Evolutionary conservation across 2,888 invertebrate species (phyloP).

Genomic region (Agrochola circellaris): DNA sequence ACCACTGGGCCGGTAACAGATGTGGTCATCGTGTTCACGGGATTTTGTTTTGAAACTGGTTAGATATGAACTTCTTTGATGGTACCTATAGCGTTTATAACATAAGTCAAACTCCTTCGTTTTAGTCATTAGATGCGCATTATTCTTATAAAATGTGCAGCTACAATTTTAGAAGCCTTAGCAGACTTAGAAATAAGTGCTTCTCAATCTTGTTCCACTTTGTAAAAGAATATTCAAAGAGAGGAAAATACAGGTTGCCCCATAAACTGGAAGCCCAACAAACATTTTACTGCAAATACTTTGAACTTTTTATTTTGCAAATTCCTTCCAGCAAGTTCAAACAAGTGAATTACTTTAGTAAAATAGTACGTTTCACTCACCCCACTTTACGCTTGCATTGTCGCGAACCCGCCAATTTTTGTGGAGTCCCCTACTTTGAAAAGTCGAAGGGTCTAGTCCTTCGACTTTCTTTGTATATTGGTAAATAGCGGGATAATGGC

Average conservation of each 20-base stretch:
- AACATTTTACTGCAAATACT: conserved; percentile 49
- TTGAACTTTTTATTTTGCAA: conserved; percentile 61
- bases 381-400: conserved; percentile 70
- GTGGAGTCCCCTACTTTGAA: conserved; percentile 55
- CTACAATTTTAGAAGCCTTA: neutral
- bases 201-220: conserved; percentile 27
- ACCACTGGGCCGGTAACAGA: too few relatives aligned
- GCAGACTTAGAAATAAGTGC: conserved; percentile 18
- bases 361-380: conserved; percentile 71
- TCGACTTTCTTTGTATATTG: neutral
- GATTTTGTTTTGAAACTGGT: too few relatives aligned
- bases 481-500: neutral
- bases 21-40: too few relatives aligned
- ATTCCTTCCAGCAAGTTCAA: conserved; percentile 61
- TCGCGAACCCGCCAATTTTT: conserved; percentile 69
- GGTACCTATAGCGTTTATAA: neutral
- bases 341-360: conserved; percentile 70
- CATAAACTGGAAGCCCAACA: conserved; percentile 42
- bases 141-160: neutral
- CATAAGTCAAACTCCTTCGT: neutral
- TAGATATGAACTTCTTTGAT: too few relatives aligned
- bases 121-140: neutral
- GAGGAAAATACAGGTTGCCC: conserved; percentile 22
- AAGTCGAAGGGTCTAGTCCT: conserved; percentile 18
- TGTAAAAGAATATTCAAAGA: conserved; percentile 33